Conservation (phyloP, 37 sponge, comb jelly and placozoan genomes). For the Theonella swinhoei region DNA sequence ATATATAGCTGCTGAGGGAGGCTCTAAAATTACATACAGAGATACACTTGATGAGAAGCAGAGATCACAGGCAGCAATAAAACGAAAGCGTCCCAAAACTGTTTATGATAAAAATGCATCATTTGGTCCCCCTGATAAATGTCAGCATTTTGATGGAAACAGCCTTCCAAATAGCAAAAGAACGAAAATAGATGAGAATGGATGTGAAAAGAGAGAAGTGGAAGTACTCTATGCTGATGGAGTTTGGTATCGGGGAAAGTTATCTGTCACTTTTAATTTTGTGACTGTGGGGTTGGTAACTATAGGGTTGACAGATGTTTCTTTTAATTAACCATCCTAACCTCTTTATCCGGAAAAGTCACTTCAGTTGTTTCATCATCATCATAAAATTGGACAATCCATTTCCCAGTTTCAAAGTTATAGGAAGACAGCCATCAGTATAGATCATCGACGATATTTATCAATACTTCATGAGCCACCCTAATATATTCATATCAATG, state of each 20-base stretch:
- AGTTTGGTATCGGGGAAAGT: not conserved
- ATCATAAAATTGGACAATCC: not conserved
- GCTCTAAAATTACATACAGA: conserved; percentile 3
- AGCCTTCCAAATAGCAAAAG: not conserved
- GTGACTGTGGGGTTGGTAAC: too few relatives aligned
- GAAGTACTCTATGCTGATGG: conserved; percentile 4
- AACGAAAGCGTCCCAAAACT: not conserved
- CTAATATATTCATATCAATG: too few relatives aligned
- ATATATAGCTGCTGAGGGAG: not conserved
- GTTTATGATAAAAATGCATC: not conserved
- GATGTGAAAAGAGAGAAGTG: not conserved
- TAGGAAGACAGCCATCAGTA: not conserved
- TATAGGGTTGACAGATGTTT: too few relatives aligned
- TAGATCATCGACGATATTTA: too few relatives aligned
- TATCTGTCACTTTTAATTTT: too few relatives aligned
- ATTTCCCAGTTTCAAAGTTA: not conserved
- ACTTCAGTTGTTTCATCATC: too few relatives aligned
- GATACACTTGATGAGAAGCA: not conserved
- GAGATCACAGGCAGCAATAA: not conserved
- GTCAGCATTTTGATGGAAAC: conserved; percentile 5
- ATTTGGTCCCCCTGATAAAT: not conserved
- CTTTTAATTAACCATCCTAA: too few relatives aligned
- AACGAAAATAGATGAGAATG: conserved; percentile 2
- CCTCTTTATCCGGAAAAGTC: too few relatives aligned
- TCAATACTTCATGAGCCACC: too few relatives aligned